Conservation (phyloP, 2,113 vertebrate species). For the Mirza zaza region DNA sequence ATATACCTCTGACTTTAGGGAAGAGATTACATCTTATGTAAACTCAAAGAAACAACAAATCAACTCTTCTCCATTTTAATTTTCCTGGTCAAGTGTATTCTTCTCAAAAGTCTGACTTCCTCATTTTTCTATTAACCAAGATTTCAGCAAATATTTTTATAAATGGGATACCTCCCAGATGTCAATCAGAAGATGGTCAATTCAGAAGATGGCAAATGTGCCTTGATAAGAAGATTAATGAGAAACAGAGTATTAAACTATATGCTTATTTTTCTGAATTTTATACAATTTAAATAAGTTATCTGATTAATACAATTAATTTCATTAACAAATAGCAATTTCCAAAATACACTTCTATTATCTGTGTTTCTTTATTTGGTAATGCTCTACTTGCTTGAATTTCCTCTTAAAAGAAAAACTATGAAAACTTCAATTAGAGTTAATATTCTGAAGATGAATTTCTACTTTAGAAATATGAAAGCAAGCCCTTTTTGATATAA, state of each 20-base stretch:
- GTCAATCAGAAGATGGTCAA: background rate
- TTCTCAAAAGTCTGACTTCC: background rate
- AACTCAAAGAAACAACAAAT: conserved; percentile 13
- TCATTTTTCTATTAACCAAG: conserved; percentile 1
- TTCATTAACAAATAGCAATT: conserved; percentile 17
- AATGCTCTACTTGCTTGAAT: conserved; percentile 29
- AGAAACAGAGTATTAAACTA: conserved; percentile 10
- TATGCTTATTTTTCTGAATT: background rate
- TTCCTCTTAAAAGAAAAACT: conserved; percentile 50
- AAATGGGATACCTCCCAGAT: background rate
- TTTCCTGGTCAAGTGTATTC: conserved; percentile 21
- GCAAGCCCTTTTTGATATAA: background rate
- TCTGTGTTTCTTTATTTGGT: background rate
- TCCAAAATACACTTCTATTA: background rate
- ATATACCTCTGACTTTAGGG: conserved; percentile 1
- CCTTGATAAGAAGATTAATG: background rate
- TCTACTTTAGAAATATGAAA: conserved; percentile 32
- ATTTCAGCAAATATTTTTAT: conserved; percentile 21
- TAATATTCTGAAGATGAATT: conserved; percentile 13
- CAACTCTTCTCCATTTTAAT: background rate
- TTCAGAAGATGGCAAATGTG: background rate
- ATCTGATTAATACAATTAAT: background rate
- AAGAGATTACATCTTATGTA: background rate
- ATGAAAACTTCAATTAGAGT: conserved; percentile 25
- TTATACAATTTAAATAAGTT: conserved; percentile 27